Conservation (phyloP, 2,888 invertebrate genomes). For the Mactromeris polynyma region DNA sequence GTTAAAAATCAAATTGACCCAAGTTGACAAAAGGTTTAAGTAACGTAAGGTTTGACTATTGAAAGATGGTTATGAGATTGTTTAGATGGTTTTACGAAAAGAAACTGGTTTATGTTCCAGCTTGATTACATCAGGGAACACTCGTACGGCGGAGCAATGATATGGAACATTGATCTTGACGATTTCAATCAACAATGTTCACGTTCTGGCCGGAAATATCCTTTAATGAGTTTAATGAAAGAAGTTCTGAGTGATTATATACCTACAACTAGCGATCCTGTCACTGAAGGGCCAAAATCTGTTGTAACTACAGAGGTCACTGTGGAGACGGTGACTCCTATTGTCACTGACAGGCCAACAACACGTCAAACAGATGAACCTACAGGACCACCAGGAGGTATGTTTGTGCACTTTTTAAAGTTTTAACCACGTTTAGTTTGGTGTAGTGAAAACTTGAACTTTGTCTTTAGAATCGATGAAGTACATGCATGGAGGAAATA, state of each 20-base stretch:
- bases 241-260: slow-evolving; percentile 55
- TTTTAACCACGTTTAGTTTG: too few relatives aligned
- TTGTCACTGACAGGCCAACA: too few relatives aligned
- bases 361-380: too few relatives aligned
- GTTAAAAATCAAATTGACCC: too few relatives aligned
- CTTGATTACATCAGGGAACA: slow-evolving; percentile 58
- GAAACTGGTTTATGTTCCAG: slow-evolving; percentile 36
- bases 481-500: too few relatives aligned
- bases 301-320: neutral
- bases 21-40: too few relatives aligned
- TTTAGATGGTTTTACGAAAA: neutral
- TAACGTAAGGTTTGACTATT: too few relatives aligned
- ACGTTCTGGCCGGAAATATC: slow-evolving; percentile 48
- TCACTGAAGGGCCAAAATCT: neutral
- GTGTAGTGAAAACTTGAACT: too few relatives aligned
- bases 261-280: slow-evolving; percentile 20
- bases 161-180: slow-evolving; percentile 73
- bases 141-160: slow-evolving; percentile 73
- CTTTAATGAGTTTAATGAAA: slow-evolving; percentile 66
- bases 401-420: too few relatives aligned
- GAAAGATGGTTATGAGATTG: neutral
- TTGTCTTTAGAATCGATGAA: too few relatives aligned
- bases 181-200: slow-evolving; percentile 66
- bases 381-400: slow-evolving; percentile 12
- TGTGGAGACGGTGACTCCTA: neutral